Conservation (phyloP, 2,888 invertebrate species). For the Pherbina coryleti region DNA sequence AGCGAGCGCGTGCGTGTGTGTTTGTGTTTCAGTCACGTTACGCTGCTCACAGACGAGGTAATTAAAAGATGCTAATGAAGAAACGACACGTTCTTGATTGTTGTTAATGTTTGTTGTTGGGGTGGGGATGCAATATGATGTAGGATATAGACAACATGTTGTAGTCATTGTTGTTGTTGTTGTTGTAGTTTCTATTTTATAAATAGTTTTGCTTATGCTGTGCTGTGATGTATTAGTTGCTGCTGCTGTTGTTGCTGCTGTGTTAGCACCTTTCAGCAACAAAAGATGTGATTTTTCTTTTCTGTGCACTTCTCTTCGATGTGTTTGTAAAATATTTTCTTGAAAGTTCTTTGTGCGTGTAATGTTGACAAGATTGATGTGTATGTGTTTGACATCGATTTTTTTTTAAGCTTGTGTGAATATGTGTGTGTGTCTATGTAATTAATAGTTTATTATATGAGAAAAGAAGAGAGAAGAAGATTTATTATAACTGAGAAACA, state of each 20-base stretch:
- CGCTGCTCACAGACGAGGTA: conserved; percentile 52
- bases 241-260: not conserved
- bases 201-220: not conserved
- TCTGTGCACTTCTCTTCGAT: not conserved
- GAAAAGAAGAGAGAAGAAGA: too few species aligned
- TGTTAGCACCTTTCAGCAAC: not conserved
- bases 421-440: too few species aligned
- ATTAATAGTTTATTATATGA: too few species aligned
- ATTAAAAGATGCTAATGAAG: conserved; percentile 64
- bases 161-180: not conserved
- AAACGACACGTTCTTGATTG: conserved; percentile 13
- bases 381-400: not conserved
- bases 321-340: not conserved
- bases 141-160: not conserved
- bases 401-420: not conserved
- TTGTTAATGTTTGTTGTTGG: not conserved
- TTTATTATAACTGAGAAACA: too few species aligned
- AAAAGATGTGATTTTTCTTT: not conserved
- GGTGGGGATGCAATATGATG: not conserved
- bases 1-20: too few species aligned
- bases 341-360: not conserved
- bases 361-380: not conserved
- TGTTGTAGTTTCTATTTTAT: not conserved
- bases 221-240: not conserved
- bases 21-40: not conserved